Base-by-base conservation (phyloP, 2,888 invertebrate species). In the Idaea biselata region DNA sequence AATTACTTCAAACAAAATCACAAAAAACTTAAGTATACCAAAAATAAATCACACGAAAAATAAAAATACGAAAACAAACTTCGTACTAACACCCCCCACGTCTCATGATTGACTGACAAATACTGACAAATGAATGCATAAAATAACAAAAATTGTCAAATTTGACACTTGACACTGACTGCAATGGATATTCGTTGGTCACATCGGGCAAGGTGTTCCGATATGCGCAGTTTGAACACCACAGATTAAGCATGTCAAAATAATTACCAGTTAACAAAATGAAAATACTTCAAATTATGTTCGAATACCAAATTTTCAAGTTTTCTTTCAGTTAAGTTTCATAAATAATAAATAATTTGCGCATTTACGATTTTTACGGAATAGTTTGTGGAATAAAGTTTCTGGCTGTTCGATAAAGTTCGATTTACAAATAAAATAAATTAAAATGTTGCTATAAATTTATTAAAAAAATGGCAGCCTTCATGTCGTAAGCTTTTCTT, bases 401-500 rank as follows among this genome's bases (percentile, higher is more conserved):
- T 5, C 25, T 3, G 25, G 25, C 25, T 5, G 25, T 25, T 25
- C 25, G 25, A 25, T 25, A 3, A 3, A 1, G 25, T 25, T 25
- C 25, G 25, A 25, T 25, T 25, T 25, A 1, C 25, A 25, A 11
- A 14, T 44, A 14, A 8, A 14, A 8, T 44, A 44, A 44, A 44
- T 44, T 2, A 70, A n/a, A 84, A 84, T 86, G 87, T 87, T 88
- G 85, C 88, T 83, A 87, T 84, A 82, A 82, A 82, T 80, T 66
- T 69, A 79, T 87, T 11, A 87, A 87, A 87, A 25, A 91, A 90
- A 92, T 92, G 91, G 91, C 91, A 91, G 91, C 90, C 89, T 88
- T 79, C 80, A 89, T 89, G 89, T 91, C 91, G 90, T 91, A 91
- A 90, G 91, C 90, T 90, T 88, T 90, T 89, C 88, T 87, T 88